These are phyloP conservation scores for Chorisops tibialis DNA, from an alignment of 2,888 invertebrate species.

Conservation along the genomic window DNA sequence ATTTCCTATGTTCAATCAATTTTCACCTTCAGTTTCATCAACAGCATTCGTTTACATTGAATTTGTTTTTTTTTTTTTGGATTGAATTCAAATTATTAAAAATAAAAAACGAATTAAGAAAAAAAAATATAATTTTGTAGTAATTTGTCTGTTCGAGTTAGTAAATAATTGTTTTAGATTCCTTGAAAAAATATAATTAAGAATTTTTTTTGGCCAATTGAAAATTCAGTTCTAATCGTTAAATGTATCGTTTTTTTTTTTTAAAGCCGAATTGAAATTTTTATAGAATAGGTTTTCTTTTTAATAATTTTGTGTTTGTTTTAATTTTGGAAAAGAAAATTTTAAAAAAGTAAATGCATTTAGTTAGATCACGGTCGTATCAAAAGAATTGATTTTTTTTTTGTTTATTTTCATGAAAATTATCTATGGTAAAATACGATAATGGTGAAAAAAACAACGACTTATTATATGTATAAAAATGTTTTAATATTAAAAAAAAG, in stretches of 20 bases:
- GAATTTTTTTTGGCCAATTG: constrained; percentile 4
- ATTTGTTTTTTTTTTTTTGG: background rate
- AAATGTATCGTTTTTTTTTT: constrained; percentile 2
- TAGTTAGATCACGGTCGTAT: constrained; percentile 37
- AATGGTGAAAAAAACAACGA: no score
- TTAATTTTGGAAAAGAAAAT: constrained; percentile 27
- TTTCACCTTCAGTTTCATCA: constrained; percentile 19
- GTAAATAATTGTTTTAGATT: background rate
- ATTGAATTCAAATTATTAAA: constrained; percentile 1
- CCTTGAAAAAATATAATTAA: background rate
- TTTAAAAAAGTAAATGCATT: constrained; percentile 29
- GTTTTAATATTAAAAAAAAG: no score
- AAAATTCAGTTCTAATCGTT: constrained; percentile 34
- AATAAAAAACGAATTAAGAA: background rate
- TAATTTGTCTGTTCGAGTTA: constrained; percentile 6
- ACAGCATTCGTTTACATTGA: background rate
- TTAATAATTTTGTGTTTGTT: constrained; percentile 2
- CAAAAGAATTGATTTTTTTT: constrained; percentile 14
- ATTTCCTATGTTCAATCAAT: background rate
- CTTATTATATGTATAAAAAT: no score
- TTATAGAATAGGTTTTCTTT: background rate
- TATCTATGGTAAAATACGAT: no score
- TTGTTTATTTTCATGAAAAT: no score
- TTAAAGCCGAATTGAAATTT: constrained; percentile 18
- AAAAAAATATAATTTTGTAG: background rate